Percentiles rank a stretch among this genome's conserved stretches.
These are phyloP conservation scores for Otocyon megalotis DNA, from an alignment of 2,113 vertebrate genomes.

Conservation along the genomic window DNA sequence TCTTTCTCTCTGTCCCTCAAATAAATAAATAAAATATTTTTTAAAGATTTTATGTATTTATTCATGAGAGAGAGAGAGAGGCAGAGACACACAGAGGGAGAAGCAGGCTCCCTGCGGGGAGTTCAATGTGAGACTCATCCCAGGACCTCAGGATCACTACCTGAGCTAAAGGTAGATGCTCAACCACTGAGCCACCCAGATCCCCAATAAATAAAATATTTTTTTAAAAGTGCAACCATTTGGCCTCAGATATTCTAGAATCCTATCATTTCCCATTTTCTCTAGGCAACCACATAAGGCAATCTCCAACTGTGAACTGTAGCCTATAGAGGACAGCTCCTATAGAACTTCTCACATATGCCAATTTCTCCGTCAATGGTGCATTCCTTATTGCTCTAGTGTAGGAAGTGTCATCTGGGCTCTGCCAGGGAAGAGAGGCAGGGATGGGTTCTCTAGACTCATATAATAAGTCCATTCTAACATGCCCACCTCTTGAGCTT, in stretches of 20 bases:
- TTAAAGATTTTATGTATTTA: too few relatives aligned
- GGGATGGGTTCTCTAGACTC: not conserved
- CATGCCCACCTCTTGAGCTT: not conserved
- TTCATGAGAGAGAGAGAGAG: too few relatives aligned
- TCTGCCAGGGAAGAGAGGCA: not conserved
- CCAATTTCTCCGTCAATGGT: not conserved
- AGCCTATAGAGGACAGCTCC: not conserved
- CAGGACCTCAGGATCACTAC: too few relatives aligned
- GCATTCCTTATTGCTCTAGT: not conserved
- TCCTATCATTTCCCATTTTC: not conserved
- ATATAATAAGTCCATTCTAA: not conserved
- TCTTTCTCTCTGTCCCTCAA: too few relatives aligned
- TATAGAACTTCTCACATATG: not conserved
- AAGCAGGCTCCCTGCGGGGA: too few relatives aligned
- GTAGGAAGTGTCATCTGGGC: not conserved
- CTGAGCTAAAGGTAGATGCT: too few relatives aligned
- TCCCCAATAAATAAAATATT: too few relatives aligned
- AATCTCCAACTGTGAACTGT: not conserved
- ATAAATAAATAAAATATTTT: too few relatives aligned
- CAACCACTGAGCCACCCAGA: too few relatives aligned
- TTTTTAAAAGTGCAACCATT: not conserved
- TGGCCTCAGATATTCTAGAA: not conserved
- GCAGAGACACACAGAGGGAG: too few relatives aligned
- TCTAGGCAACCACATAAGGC: not conserved
- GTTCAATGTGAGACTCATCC: too few relatives aligned